Percentiles rank a stretch among this genome's conserved stretches.
Conservation (phyloP, 2,888 invertebrate species). For the Troides oblongomaculatus region DNA sequence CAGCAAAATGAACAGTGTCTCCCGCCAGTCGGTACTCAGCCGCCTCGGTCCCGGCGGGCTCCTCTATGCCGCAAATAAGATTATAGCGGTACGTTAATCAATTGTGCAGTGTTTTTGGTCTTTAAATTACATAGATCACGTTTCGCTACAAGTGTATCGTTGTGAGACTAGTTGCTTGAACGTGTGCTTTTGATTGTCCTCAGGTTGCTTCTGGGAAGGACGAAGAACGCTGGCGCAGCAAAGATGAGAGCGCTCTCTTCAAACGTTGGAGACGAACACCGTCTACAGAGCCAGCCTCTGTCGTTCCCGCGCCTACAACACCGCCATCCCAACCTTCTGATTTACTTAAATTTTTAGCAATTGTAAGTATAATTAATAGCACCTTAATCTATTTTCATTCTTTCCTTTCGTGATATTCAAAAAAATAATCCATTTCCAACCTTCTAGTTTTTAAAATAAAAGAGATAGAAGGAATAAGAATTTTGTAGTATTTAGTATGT, state of each 20-base stretch:
- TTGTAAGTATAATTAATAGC: constrained; percentile 81
- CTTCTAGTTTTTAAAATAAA: too few relatives aligned
- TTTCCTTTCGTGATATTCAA: not conserved
- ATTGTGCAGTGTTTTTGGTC: constrained; percentile 47
- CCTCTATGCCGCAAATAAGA: constrained; percentile 74
- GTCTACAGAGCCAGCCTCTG: constrained; percentile 50
- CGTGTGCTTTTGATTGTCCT: constrained; percentile 66
- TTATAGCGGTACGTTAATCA: constrained; percentile 74
- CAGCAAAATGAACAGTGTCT: constrained; percentile 78
- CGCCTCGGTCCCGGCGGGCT: constrained; percentile 75
- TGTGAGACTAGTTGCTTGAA: constrained; percentile 58
- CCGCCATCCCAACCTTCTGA: constrained; percentile 67
- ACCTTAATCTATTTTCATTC: not conserved
- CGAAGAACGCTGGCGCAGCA: constrained; percentile 72
- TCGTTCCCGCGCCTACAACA: constrained; percentile 45
- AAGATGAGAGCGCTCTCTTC: constrained; percentile 71
- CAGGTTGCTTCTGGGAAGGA: constrained; percentile 77
- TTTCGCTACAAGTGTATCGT: constrained; percentile 41
- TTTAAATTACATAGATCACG: constrained; percentile 35
- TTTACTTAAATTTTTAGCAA: constrained; percentile 86
- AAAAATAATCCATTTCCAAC: not conserved
- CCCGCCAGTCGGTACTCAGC: constrained; percentile 72
- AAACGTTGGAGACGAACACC: constrained; percentile 69
- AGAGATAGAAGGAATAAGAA: too few relatives aligned
- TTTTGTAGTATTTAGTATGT: too few relatives aligned